These are phyloP conservation scores for Cariama cristata DNA, from an alignment of 2,113 vertebrate species.

Conservation along the genomic window DNA sequence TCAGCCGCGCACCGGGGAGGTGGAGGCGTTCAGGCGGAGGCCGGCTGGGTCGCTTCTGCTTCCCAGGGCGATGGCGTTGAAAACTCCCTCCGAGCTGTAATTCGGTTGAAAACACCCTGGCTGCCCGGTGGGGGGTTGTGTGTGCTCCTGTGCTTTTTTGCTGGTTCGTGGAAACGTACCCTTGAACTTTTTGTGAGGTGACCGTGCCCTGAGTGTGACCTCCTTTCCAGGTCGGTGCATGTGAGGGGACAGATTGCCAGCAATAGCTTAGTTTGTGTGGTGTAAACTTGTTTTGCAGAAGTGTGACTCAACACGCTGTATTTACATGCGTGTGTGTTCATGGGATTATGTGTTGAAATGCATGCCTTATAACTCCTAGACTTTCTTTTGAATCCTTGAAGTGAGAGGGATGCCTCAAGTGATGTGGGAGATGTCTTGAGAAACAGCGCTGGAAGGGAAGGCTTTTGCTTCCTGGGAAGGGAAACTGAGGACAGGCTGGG, in stretches of 20 bases:
- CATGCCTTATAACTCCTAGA: background rate
- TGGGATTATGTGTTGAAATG: background rate
- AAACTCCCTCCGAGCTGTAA: background rate
- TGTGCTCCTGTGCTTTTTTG: too few relatives aligned
- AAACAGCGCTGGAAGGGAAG: background rate
- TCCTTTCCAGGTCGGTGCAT: background rate
- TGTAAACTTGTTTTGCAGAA: background rate
- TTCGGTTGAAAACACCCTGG: background rate
- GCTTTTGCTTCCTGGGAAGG: background rate
- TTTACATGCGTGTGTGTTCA: background rate
- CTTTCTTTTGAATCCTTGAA: background rate
- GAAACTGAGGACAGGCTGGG: fast-evolving
- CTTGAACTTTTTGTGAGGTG: background rate
- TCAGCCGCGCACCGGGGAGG: background rate
- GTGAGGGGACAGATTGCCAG: background rate
- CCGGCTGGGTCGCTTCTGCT: background rate
- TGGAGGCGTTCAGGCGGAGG: background rate
- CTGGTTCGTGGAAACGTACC: background rate
- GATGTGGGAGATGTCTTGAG: background rate
- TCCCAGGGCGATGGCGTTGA: background rate
- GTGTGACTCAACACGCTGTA: fast-evolving
- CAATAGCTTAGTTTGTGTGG: background rate
- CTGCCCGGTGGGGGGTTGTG: fast-evolving
- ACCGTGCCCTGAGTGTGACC: background rate
- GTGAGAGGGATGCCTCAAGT: background rate